A percentile compares a stretch with the other conserved stretches of the same genome.
phyloP scores from a whole-genome alignment of 2,113 vertebrate genomes.

The Ceratotherium simum region DNA sequence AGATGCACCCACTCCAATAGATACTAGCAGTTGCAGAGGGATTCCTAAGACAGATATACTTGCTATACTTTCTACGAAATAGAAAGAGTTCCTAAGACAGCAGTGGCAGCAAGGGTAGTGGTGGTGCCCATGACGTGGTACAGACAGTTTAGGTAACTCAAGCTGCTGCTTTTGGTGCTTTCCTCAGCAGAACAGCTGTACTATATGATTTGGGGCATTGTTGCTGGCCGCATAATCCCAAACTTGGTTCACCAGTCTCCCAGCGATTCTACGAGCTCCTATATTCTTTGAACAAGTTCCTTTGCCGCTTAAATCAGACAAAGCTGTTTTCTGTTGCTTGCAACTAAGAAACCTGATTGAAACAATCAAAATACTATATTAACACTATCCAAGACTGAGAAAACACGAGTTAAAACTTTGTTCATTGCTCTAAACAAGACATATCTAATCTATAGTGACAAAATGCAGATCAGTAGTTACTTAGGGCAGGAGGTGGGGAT shows the following conservation, averaged over 20 bases:
- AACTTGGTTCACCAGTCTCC: not conserved
- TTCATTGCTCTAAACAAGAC: not conserved
- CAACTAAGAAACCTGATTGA: not conserved
- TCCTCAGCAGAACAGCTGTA: not conserved
- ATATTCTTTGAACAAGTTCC: slow-evolving; percentile 15
- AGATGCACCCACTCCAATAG: not conserved
- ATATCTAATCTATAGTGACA: not conserved
- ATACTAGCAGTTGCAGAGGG: not conserved
- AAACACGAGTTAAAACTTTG: not conserved
- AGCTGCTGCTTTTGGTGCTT: not conserved
- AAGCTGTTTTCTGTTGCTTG: slow-evolving; percentile 6
- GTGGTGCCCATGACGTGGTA: not conserved
- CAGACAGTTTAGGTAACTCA: not conserved
- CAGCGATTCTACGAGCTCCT: not conserved
- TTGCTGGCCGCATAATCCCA: not conserved
- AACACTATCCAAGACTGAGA: not conserved
- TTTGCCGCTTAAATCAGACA: slow-evolving; percentile 17
- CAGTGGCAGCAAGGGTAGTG: not conserved
- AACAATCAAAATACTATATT: not conserved
- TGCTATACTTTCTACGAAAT: not conserved
- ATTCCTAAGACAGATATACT: not conserved
- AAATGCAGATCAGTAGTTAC: not conserved
- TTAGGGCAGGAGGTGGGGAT: not conserved
- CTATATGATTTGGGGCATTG: not conserved
- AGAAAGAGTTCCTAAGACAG: not conserved